Conservation (phyloP, 2,888 invertebrate species). For the Calliopum simillimum region DNA sequence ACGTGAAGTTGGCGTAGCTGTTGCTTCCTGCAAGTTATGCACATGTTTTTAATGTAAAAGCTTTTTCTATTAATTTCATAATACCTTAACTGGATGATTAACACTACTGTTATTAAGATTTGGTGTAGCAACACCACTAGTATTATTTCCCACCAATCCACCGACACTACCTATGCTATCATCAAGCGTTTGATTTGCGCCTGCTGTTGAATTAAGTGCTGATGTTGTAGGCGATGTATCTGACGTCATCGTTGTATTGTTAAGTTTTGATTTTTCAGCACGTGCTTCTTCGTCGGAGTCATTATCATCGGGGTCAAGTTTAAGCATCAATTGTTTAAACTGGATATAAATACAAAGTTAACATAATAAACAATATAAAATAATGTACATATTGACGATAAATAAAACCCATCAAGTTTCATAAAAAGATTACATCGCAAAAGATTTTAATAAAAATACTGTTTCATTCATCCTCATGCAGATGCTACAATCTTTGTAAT, state of each 20-base stretch:
- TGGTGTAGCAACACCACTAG: conserved; percentile 41
- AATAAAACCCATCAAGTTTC: background rate
- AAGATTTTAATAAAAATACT: too few relatives aligned
- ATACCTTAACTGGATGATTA: conserved; percentile 45
- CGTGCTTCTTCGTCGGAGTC: conserved; percentile 71
- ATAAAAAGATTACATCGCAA: background rate
- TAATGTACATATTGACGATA: background rate
- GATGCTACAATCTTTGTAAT: too few relatives aligned
- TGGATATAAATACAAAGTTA: conserved; percentile 57
- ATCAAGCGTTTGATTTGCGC: conserved; percentile 48
- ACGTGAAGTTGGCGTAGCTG: conserved; percentile 50
- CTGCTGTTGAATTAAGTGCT: conserved; percentile 50
- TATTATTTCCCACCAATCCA: conserved; percentile 24
- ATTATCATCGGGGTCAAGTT: conserved; percentile 80
- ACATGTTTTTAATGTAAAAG: conserved; percentile 23
- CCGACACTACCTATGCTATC: conserved; percentile 39
- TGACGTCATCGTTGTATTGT: conserved; percentile 52
- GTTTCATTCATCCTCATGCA: too few relatives aligned
- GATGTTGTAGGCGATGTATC: conserved; percentile 52
- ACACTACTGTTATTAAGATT: conserved; percentile 47
- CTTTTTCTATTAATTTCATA: conserved; percentile 7
- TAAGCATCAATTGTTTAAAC: conserved; percentile 88
- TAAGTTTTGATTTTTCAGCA: conserved; percentile 57
- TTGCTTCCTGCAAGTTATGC: conserved; percentile 42
- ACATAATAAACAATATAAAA: conserved; percentile 51